phyloP scores from a whole-genome alignment of 2,113 vertebrate genomes.

The Gyps fulvus region DNA sequence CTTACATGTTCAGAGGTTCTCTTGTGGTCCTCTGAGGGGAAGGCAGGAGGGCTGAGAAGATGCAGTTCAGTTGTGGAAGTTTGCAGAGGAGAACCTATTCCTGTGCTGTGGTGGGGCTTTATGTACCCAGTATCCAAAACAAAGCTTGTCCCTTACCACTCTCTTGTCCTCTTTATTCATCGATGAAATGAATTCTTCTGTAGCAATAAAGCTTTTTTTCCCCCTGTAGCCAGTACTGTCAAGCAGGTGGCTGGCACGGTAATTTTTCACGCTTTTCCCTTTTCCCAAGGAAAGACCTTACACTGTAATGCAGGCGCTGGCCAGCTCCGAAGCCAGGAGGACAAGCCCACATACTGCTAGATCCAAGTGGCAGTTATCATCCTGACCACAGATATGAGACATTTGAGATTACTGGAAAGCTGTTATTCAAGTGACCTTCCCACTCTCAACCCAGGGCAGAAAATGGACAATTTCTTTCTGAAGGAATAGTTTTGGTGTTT shows the following conservation, averaged over 20 bases:
- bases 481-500: background rate
- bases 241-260: background rate
- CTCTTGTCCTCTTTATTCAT: background rate
- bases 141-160: background rate
- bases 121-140: background rate
- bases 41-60: background rate
- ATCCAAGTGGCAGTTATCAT: background rate
- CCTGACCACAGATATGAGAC: background rate
- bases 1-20: background rate
- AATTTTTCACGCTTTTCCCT: background rate
- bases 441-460: fast-evolving
- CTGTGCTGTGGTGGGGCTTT: background rate
- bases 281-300: background rate
- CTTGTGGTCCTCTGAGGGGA: background rate
- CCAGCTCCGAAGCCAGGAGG: background rate
- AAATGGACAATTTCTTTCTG: background rate
- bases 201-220: background rate
- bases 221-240: background rate
- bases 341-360: background rate
- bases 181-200: background rate
- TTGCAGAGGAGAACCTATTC: background rate
- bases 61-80: background rate
- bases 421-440: background rate
- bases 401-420: background rate
- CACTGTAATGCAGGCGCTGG: background rate